Evolutionary conservation across 2,113 vertebrate species (phyloP).

Genomic region (Carollia perspicillata): DNA sequence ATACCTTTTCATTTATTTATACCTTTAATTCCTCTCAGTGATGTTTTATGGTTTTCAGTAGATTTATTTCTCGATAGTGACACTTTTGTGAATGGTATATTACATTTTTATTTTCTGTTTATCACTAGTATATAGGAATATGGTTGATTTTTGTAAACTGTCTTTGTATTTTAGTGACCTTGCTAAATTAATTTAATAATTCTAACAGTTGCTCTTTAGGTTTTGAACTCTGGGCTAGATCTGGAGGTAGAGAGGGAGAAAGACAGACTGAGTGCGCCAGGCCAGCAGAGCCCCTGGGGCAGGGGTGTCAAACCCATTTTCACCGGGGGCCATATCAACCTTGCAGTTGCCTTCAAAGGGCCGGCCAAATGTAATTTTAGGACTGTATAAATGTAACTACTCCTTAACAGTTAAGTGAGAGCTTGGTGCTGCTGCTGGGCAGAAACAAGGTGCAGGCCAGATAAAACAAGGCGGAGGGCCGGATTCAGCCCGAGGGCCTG

Average conservation of each 20-base stretch:
- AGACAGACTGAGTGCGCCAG: background rate
- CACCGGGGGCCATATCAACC: no score
- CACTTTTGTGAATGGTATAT: background rate
- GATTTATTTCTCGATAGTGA: background rate
- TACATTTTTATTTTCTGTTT: background rate
- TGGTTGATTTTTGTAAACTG: background rate
- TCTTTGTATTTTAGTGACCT: background rate
- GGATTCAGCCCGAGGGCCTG: no score
- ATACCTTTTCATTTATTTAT: background rate
- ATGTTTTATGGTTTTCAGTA: background rate
- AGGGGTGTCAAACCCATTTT: no score
- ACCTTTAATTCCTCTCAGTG: background rate
- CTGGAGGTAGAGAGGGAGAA: background rate
- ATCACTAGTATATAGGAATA: background rate
- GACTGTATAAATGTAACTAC: no score
- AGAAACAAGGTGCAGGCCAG: no score
- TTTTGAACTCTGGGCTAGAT: background rate
- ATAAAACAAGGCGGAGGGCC: no score
- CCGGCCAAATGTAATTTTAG: no score
- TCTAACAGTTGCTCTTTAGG: background rate
- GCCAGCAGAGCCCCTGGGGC: background rate
- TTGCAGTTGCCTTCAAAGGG: no score
- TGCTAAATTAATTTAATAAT: background rate
- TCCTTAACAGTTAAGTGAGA: no score
- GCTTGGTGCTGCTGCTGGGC: no score